A percentile compares a stretch with the other conserved stretches of the same genome.
These are phyloP conservation scores for Girardia tigrina DNA, from an alignment of 2,888 invertebrate genomes.

Conservation along the genomic window DNA sequence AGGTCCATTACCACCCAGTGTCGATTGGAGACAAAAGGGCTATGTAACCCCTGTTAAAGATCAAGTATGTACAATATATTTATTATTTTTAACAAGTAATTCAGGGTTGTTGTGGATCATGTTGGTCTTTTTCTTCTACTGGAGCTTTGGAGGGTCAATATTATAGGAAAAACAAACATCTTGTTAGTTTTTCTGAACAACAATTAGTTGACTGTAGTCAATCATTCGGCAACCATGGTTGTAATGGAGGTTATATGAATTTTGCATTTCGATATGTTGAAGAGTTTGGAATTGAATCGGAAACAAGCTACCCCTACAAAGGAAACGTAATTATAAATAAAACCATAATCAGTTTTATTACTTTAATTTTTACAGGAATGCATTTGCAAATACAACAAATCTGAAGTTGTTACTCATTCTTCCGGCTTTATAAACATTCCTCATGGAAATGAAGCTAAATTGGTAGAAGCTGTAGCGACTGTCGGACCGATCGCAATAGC, in stretches of 20 bases:
- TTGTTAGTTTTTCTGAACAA: not conserved
- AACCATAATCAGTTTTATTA: not conserved
- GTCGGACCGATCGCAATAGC: not conserved
- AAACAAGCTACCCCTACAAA: not conserved
- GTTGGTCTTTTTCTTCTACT: not conserved
- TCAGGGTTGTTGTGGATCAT: not conserved
- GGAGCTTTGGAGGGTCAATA: not conserved
- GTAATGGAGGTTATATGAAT: not conserved
- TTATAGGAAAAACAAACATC: not conserved
- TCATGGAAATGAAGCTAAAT: not conserved
- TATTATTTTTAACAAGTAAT: too few species aligned
- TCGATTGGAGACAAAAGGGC: constrained; percentile 71
- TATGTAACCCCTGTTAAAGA: constrained; percentile 76
- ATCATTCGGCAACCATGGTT: not conserved
- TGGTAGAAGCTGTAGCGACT: not conserved
- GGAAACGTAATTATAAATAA: not conserved
- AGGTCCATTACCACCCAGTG: constrained; percentile 57
- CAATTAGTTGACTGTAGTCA: not conserved
- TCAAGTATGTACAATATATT: too few species aligned
- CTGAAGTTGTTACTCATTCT: not conserved
- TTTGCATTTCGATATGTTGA: not conserved
- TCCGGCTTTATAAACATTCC: not conserved
- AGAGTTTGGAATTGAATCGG: not conserved
- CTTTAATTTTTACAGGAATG: not conserved
- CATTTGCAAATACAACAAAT: not conserved